These are phyloP conservation scores for Hydrotaea cyrtoneurina DNA, from an alignment of 2,888 invertebrate genomes.

Conservation along the genomic window DNA sequence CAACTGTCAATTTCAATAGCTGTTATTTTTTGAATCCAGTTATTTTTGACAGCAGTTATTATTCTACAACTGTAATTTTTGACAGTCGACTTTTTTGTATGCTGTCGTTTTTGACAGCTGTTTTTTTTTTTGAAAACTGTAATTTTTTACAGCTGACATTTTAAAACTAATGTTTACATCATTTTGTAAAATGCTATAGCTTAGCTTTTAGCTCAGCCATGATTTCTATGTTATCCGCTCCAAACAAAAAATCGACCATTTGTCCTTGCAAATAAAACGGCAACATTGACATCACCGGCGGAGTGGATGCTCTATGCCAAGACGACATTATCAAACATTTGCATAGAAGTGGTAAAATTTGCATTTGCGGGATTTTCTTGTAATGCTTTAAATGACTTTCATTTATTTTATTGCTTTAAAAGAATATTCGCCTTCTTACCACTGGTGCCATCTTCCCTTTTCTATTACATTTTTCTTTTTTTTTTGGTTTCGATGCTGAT, in stretches of 20 bases:
- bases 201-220: no score
- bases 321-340: conserved; percentile 35
- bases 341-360: conserved; percentile 41
- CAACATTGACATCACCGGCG: neutral
- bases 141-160: no score
- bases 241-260: neutral
- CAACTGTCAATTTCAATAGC: no score
- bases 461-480: neutral
- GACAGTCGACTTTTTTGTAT: no score
- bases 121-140: no score
- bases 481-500: neutral
- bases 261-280: neutral
- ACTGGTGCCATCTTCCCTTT: neutral
- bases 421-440: conserved; percentile 1
- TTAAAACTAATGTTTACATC: no score
- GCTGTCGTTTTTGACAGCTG: no score
- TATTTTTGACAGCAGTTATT: no score
- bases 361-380: conserved; percentile 48
- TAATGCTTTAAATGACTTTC: conserved; percentile 47
- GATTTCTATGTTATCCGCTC: no score
- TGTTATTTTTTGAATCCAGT: no score
- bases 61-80: no score
- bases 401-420: conserved; percentile 45
- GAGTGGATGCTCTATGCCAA: neutral
- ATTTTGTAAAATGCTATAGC: no score